Evolutionary conservation across 2,113 vertebrate species (phyloP).

Genomic region (Bettongia penicillata): DNA sequence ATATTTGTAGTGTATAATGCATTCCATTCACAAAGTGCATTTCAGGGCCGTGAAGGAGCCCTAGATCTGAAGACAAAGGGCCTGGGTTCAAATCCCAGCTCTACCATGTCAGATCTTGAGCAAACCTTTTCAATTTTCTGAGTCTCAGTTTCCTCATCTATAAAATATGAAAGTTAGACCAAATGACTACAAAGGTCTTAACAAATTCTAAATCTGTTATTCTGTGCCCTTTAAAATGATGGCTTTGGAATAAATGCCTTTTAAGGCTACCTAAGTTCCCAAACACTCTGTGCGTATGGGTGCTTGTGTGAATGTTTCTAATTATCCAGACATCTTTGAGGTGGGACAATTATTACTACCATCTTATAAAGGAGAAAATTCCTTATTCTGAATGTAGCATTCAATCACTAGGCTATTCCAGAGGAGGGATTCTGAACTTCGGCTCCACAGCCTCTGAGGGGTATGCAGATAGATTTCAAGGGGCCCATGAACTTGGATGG

Average conservation of each 20-base stretch:
- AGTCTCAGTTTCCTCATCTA: not conserved
- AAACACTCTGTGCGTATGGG: not conserved
- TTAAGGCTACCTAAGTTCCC: not conserved
- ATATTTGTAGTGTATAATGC: not conserved
- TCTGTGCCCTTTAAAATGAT: not conserved
- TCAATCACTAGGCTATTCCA: not conserved
- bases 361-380: conserved; percentile 14
- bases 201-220: not conserved
- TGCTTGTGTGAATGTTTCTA: not conserved
- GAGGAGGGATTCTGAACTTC: not conserved
- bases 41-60: not conserved
- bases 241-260: not conserved
- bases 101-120: not conserved
- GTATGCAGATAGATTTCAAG: not conserved
- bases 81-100: not conserved
- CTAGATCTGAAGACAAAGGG: not conserved
- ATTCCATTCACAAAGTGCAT: not conserved
- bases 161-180: not conserved
- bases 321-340: conserved; percentile 12
- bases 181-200: not conserved
- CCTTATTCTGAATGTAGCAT: not conserved
- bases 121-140: not conserved
- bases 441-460: not conserved
- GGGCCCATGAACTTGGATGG: not conserved
- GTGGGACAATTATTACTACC: not conserved